Evolutionary conservation across 92 coral and sea anemone genomes (phyloP), one percentile per base, ranked within the genome.

Genomic region (Zoanthus sociatus): DNA sequence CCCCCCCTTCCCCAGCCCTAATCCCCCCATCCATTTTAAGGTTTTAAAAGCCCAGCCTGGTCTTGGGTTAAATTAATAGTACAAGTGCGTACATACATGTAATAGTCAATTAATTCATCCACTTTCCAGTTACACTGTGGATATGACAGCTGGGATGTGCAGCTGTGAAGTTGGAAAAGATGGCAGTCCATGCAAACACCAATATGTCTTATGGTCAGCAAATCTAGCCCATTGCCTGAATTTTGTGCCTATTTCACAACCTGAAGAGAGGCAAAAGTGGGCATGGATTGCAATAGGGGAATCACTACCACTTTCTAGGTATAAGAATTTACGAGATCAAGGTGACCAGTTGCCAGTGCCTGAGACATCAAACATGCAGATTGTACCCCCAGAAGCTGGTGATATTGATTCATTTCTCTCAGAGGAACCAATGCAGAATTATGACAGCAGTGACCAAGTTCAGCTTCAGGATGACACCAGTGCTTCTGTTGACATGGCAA

Each of bases 281-380:
- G 95, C 91, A 45, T 78, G 90, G 91, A 63, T 92, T 58, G 93
- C 94, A 6, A 92, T 89, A 46, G 94, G 85, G 78, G 30, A 92
- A 44, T 83, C 94, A 60, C 64, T 92, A 46, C 90, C 90, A 45
- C 79, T 92, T 51, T 86, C 93, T 44, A 55, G 50, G 56, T 88
- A 91, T 78, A 77, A 79, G 50, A 48, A 78, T 73, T 58, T 91
- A 55, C 79, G 94, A 14, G 53, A 74, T 88, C 32, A 55, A 54
- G 77, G 55, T 78, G 56, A 61, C 50, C 63, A 79, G 20, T 26
- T 78, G 61, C 86, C 84, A 84, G 89, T 77, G 72, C 44, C 84
- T 6, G 71, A 84, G 79, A 21, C 53, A 71, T 72, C 79, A 30
- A 71, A 71, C 76, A 33, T 71, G 51, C 76, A 0, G 50, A 71